Base-by-base conservation (phyloP, 1,140 invertebrate species). In the Papilio helenus region DNA sequence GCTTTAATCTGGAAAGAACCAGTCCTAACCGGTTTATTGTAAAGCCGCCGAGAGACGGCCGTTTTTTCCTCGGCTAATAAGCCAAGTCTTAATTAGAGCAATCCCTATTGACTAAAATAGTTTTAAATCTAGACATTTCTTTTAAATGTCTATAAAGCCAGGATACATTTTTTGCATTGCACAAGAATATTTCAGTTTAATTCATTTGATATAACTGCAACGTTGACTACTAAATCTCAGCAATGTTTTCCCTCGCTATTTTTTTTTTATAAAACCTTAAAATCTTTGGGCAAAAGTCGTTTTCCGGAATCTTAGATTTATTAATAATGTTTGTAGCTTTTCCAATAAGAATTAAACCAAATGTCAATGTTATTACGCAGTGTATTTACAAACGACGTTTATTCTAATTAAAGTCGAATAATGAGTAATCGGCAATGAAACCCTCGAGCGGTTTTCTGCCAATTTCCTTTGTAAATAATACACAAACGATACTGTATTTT, bases 1-100 rank as follows among this genome's bases (percentile, higher is more conserved):
- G 34, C 55, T 83, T 83, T 83, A 84, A 83, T 82, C 83, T 81
- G 82, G 76, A 81, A 86, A 84, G 84, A 84, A 85, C 82, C 81
- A 79, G 86, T 82, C 81, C 84, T 81, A 86, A 84, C 87, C 83
- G 84, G 87, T 88, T 87, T 88, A 86, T 81, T 83, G 84, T 88
- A 84, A 86, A 82, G 83, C 82, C 73, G 79, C 79, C 72, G 80
- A 83, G 79, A 83, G 82, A 81, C 80, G 80, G 84, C 74, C 83
- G 83, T 85, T 88, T 86, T 88, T 84, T 86, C 81, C 85, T 74
- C 82, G 79, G 82, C 82, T 85, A 86, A 89, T 88, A 87, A 55
- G 51, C 51, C 87, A 80, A 83, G 83, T 83, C 87, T 86, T 86
- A 87, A 84, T 87, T 85, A 86, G 82, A 80, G 79, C 80, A 77